Evolutionary conservation across 2,113 vertebrate species (phyloP).

Genomic region (Pachyramphus minor): DNA sequence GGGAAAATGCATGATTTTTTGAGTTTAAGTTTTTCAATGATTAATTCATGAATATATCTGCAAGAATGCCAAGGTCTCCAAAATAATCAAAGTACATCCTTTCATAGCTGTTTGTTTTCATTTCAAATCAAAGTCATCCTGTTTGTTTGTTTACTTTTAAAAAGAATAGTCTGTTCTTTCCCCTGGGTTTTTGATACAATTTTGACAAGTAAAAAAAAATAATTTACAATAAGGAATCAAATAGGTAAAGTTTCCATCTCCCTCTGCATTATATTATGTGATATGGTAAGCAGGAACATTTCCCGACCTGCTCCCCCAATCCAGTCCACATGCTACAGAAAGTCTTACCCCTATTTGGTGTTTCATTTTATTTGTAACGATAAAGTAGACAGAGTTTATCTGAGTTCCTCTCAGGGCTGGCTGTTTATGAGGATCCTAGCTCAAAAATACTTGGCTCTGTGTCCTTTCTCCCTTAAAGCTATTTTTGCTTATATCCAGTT

Average conservation of each 20-base stretch:
- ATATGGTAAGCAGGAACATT: not conserved
- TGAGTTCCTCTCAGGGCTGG: not conserved
- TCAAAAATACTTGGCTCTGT: not conserved
- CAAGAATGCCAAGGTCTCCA: conserved; percentile 62
- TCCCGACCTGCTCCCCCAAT: not conserved
- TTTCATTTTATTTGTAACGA: not conserved
- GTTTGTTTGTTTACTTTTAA: conserved; percentile 51
- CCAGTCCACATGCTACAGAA: not conserved
- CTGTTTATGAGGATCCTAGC: not conserved
- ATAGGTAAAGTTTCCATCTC: conserved; percentile 32
- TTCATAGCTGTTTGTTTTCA: conserved; percentile 56
- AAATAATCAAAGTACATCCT: conserved; percentile 65
- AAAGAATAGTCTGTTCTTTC: conserved; percentile 42
- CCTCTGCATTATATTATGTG: not conserved
- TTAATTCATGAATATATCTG: conserved; percentile 75
- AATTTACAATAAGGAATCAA: conserved; percentile 70
- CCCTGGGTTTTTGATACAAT: conserved; percentile 51
- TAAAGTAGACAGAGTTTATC: not conserved
- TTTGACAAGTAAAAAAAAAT: conserved; percentile 74
- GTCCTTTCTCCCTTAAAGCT: not conserved
- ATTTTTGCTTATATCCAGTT: not conserved
- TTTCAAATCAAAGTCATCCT: conserved; percentile 71
- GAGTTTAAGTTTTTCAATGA: conserved; percentile 68
- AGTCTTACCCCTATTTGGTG: not conserved
- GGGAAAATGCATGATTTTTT: conserved; percentile 62